These are phyloP conservation scores for Macroteleia sp. DNA, from an alignment of 2,888 invertebrate species.

Conservation along the genomic window DNA sequence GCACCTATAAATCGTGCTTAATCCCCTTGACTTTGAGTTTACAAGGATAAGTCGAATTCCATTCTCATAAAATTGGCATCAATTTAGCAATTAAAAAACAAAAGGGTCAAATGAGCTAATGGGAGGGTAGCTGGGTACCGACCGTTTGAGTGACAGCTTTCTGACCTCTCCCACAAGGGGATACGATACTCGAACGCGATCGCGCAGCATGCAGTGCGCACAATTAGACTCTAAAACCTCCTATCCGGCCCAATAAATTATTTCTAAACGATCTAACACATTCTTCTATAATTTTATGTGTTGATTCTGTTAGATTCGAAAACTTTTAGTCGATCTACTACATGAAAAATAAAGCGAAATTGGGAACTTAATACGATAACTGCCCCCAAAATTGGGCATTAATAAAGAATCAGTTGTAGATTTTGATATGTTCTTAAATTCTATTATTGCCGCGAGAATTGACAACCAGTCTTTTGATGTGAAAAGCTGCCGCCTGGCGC, in stretches of 20 bases:
- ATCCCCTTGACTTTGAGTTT: conserved; percentile 46
- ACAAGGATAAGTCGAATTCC: conserved; percentile 55
- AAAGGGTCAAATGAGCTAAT: conserved; percentile 78
- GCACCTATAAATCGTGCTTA: conserved; percentile 52
- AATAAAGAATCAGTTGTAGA: background rate
- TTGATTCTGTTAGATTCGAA: conserved; percentile 25
- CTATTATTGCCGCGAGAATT: conserved; percentile 21
- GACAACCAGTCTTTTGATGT: conserved; percentile 22
- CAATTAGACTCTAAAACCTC: conserved; percentile 35
- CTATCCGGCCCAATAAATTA: conserved; percentile 34
- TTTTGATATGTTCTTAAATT: conserved; percentile 24
- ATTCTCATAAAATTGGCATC: conserved; percentile 80
- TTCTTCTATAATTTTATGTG: conserved; percentile 48
- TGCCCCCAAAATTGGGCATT: conserved; percentile 15
- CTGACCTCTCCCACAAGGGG: conserved; percentile 80
- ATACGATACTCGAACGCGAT: conserved; percentile 56
- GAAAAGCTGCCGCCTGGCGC: conserved; percentile 38
- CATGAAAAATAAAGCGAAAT: background rate
- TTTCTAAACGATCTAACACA: conserved; percentile 25
- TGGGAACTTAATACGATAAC: too few relatives aligned
- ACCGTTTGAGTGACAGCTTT: conserved; percentile 82
- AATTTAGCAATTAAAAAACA: conserved; percentile 83
- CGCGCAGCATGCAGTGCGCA: conserved; percentile 39
- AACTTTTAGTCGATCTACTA: background rate
- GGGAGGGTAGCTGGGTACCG: conserved; percentile 81